Evolutionary conservation across 2,797 vertebrate species (phyloP).

Genomic region (Premnoplex brunnescens): DNA sequence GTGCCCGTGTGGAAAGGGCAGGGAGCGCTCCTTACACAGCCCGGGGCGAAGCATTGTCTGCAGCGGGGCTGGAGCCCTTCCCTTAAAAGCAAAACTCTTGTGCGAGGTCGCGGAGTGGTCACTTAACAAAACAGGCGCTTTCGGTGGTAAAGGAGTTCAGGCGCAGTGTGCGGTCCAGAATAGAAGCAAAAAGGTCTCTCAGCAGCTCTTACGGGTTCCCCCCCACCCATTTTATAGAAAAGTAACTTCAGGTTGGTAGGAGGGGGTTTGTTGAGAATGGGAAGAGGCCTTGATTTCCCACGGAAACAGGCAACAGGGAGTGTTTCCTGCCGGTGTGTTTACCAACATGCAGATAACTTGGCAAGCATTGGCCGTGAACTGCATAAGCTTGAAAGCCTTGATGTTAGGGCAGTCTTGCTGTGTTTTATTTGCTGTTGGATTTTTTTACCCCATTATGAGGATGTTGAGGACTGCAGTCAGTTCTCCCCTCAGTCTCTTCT

Average conservation of each 20-base stretch:
- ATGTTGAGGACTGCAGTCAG: not conserved
- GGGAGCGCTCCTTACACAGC: not conserved
- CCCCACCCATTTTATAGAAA: not conserved
- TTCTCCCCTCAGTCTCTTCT: not conserved
- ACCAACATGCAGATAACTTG: not conserved
- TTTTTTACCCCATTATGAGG: not conserved
- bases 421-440: not conserved
- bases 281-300: not conserved
- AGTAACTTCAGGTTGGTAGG: not conserved
- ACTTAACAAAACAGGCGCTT: not conserved
- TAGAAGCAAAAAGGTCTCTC: not conserved
- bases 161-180: accelerated
- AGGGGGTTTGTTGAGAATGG: not conserved
- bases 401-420: not conserved
- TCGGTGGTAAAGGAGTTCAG: not conserved
- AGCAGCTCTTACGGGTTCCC: accelerated
- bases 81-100: not conserved
- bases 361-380: not conserved
- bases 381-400: not conserved
- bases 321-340: not conserved
- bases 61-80: not conserved
- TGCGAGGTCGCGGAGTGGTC: not conserved
- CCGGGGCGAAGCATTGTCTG: not conserved
- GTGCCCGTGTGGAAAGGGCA: not conserved
- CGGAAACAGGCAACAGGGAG: not conserved